phyloP scores from a whole-genome alignment of 2,888 invertebrate species.

The Altica lythri region DNA sequence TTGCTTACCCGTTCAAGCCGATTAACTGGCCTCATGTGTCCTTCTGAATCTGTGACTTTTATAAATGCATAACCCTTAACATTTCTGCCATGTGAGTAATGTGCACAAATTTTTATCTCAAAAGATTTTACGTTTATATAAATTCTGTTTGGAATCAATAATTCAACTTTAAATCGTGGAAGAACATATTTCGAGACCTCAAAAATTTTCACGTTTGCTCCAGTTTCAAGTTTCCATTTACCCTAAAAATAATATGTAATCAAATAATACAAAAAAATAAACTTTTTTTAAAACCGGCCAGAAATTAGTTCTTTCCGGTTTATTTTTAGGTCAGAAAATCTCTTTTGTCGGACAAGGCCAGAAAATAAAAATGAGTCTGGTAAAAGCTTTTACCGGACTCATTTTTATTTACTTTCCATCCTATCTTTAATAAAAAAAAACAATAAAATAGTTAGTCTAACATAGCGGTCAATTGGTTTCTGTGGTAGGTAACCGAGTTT shows the following conservation, averaged over 20 bases:
- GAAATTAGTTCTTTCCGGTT: no score
- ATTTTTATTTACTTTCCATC: no score
- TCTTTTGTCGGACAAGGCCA: no score
- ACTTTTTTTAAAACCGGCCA: no score
- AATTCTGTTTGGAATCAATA: constrained; percentile 60
- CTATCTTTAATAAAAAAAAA: no score
- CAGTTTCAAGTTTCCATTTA: constrained; percentile 60
- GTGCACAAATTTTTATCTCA: constrained; percentile 62
- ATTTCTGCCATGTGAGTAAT: constrained; percentile 66
- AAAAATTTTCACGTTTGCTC: constrained; percentile 56
- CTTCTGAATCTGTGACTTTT: constrained; percentile 49
- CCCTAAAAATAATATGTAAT: constrained; percentile 53
- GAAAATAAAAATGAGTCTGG: no score
- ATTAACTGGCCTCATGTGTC: constrained; percentile 41
- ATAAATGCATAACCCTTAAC: constrained; percentile 62
- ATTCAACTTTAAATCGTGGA: constrained; percentile 64
- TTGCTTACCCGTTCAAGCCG: constrained; percentile 45
- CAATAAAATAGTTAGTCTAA: no score
- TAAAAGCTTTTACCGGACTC: no score
- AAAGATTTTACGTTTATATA: constrained; percentile 57
- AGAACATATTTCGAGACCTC: constrained; percentile 63
- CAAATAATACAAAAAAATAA: no score
- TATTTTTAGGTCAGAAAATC: no score
- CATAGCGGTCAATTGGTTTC: no score
- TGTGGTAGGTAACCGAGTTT: no score